Evolutionary conservation across 2,888 invertebrate genomes (phyloP), one percentile per base, ranked within the genome.

Genomic region (Meandrusa payeni): DNA sequence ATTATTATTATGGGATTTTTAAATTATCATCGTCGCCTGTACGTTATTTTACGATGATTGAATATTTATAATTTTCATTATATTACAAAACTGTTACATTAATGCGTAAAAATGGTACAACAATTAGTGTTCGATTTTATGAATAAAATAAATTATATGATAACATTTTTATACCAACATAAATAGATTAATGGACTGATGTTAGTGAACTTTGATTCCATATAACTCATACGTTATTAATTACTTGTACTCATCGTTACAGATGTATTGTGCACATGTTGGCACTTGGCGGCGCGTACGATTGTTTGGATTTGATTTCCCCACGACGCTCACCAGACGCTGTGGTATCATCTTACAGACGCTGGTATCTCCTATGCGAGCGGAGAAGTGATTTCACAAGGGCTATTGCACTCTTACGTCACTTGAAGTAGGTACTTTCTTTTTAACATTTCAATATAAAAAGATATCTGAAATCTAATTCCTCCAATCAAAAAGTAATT

Each of bases 301-400:
- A 64, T 63, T 60, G 63, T 56, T 55, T 60, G 67, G 74, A 62
- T 71, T 69, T 76, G 75, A 76, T 76, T 76, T 70, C 69, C 60
- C 55, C 57, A 56, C 73, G 79, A 83, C 73, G 75, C 53, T 77
- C 70, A 59, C 76, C 85, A 85, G 86, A 83, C 83, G 74, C 68
- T 48, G 61, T 55, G 64, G 74, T 85, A 71, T 85, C 85, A 61
- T 53, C 78, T 85, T 85, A 79, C 85, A 57, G 53, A 41, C 53
- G 60, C 54, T 56, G 48, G 59, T 59, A 59, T 64, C 61, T 57
- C 54, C 57, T 63, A 50, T 60, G 41, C 52, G 34, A 19, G 9
- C 28, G 54, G 57, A 52, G 55, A 60, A 59, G 61, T 60, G 59
- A 70, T 76, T 65, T 85, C 86, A 82, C 85, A 85, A 82, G 83